Evolutionary conservation across 1,140 invertebrate genomes (phyloP), one percentile per base, ranked within the genome.

Genomic region (Drosophila sp.): DNA sequence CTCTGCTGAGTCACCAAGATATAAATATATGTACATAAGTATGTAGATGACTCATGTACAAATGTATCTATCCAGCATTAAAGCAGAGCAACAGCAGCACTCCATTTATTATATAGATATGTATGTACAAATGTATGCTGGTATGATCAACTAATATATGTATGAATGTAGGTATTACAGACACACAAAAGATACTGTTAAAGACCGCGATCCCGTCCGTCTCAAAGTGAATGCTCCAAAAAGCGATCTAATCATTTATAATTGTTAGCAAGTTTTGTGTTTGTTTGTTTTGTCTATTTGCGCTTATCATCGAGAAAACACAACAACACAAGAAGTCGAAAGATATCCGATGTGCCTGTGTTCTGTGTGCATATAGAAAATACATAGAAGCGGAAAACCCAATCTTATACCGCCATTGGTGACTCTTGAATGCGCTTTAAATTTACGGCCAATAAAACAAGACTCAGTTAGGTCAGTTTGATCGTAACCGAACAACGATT

Each of bases 181-280:
- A 65, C 67, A 75, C 32, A 68, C 38, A 63, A 80, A 83, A 80
- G 67, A 72, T 80, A 89, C 85, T 80, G 84, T 89, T 89, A 84
- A 72, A 84, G 70, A 80, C 76, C 44, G 23, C 44, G 44, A 50
- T 50, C 44, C 44, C 44, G 44, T 11, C 84, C 74, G 76, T 64
- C 72, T 35, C 73, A 66, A 83, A 80, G 80, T 84, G 80, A 84
- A 89, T 89, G 84, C 84, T 89, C 74, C 77, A 89, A 89, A 89
- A 89, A 89, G 80, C 84, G 84, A 89, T 89, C 73, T 89, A 89
- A 89, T 89, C 84, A 84, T 89, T 89, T 89, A 89, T 89, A 89
- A 89, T 89, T 89, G 84, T 78, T 89, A 84, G 84, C 84, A 82
- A 77, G 63, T 89, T 72, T 54, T 89, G 76, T 89, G 80, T 84